Percentiles rank a stretch among this genome's conserved stretches.
Evolutionary conservation across 2,797 vertebrate species (phyloP).

Genomic region (Etheostoma nigrum): DNA sequence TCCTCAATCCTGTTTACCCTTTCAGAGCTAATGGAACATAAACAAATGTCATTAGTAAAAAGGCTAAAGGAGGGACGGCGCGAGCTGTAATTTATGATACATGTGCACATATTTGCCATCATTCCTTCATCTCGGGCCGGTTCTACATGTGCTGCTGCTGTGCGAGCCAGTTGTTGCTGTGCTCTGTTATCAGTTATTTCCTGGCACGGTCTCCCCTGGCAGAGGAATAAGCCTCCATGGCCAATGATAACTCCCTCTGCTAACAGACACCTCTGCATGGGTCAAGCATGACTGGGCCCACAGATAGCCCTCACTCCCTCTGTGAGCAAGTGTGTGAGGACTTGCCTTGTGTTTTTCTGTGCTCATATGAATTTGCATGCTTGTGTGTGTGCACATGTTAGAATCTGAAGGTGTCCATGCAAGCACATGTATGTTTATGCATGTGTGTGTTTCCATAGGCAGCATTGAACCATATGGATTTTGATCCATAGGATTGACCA

Average conservation of each 20-base stretch:
- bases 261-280: constrained; percentile 76
- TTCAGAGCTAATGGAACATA: constrained; percentile 64
- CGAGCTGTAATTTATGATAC: constrained; percentile 41
- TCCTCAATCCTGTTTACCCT: constrained; percentile 59
- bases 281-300: constrained; percentile 69
- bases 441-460: constrained; percentile 29
- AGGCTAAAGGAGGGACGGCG: constrained; percentile 28
- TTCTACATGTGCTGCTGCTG: constrained; percentile 60
- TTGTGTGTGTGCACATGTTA: not conserved
- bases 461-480: constrained; percentile 44
- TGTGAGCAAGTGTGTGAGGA: constrained; percentile 13
- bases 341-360: constrained; percentile 1
- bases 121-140: constrained; percentile 54
- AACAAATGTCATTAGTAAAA: constrained; percentile 60
- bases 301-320: constrained; percentile 49
- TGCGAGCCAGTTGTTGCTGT: constrained; percentile 50
- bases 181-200: constrained; percentile 73
- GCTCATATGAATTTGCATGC: not conserved
- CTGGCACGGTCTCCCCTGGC: constrained; percentile 67
- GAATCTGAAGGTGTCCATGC: constrained; percentile 12
- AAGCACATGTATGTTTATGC: constrained; percentile 32
- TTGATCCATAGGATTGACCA: constrained; percentile 7
- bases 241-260: constrained; percentile 76
- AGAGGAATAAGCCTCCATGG: constrained; percentile 71
- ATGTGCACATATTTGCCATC: constrained; percentile 47